These are phyloP conservation scores for Heterohyrax brucei DNA, from an alignment of 2,797 vertebrate species.

Conservation along the genomic window DNA sequence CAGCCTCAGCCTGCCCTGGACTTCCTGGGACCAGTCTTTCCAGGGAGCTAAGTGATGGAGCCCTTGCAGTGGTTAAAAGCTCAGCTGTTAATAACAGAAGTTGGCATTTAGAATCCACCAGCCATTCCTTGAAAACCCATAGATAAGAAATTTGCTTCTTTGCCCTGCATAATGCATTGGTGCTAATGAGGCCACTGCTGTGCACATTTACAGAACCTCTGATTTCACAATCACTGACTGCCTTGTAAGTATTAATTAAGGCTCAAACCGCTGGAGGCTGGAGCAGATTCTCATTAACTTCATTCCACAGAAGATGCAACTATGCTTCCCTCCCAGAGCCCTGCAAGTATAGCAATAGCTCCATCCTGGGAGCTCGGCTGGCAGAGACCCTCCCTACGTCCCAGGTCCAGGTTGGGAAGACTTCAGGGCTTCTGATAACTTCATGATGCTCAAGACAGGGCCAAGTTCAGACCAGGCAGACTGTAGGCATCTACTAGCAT, in stretches of 20 bases:
- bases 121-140: too few relatives aligned
- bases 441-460: background rate
- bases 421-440: background rate
- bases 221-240: slow-evolving; percentile 61
- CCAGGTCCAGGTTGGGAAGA: background rate
- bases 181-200: slow-evolving; percentile 60
- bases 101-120: too few relatives aligned
- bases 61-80: too few relatives aligned
- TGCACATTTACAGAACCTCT: slow-evolving; percentile 64
- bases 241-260: slow-evolving; percentile 84
- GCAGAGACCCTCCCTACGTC: background rate
- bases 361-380: background rate
- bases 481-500: background rate
- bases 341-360: background rate
- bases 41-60: background rate
- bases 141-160: slow-evolving; percentile 37
- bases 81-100: too few relatives aligned
- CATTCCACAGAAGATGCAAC: slow-evolving; percentile 62
- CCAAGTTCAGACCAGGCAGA: background rate
- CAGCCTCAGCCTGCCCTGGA: background rate
- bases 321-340: slow-evolving; percentile 41
- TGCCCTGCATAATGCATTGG: background rate
- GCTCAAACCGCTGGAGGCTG: slow-evolving; percentile 73
- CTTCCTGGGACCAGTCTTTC: background rate
- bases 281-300: slow-evolving; percentile 82